phyloP scores from a whole-genome alignment of 2,113 vertebrate species.

The Corythoichthys haematopterus region DNA sequence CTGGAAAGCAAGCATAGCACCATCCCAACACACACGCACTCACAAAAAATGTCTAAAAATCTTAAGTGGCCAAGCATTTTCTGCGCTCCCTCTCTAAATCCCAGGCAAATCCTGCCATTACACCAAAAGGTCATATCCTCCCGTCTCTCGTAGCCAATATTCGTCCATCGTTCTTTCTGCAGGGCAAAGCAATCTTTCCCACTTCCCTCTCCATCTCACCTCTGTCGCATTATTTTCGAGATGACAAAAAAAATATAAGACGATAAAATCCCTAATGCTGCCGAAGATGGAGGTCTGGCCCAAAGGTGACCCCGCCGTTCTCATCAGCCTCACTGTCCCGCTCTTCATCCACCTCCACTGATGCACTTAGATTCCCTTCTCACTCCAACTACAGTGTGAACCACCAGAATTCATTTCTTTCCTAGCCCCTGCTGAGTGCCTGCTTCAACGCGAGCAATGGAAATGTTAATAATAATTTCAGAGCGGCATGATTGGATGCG shows the following conservation, averaged over 20 bases:
- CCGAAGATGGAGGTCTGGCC: conserved; percentile 34
- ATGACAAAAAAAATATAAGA: conserved; percentile 38
- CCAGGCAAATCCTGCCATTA: conserved; percentile 61
- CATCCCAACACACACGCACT: background rate
- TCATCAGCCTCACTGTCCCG: conserved; percentile 45
- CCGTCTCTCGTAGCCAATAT: conserved; percentile 27
- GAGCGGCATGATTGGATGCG: conserved; percentile 51
- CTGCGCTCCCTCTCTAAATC: conserved; percentile 46
- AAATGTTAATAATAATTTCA: conserved; percentile 65
- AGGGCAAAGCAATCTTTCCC: conserved; percentile 17
- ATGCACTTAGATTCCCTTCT: conserved; percentile 19
- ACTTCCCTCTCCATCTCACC: conserved; percentile 9
- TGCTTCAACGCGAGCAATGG: conserved; percentile 9
- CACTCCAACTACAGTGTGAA: conserved; percentile 28
- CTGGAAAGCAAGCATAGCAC: too few relatives aligned
- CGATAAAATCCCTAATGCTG: conserved; percentile 45
- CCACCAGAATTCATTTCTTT: conserved; percentile 45
- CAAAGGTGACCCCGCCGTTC: conserved; percentile 55
- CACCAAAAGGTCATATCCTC: conserved; percentile 30
- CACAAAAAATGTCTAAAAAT: conserved; percentile 2
- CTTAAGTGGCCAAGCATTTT: conserved; percentile 35
- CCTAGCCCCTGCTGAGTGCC: conserved; percentile 20
- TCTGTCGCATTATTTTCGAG: conserved; percentile 52
- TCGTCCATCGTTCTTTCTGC: conserved; percentile 11
- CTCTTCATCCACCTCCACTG: conserved; percentile 45